Conservation (phyloP, 2,797 vertebrate genomes). For the Emydoidea blandingii region DNA sequence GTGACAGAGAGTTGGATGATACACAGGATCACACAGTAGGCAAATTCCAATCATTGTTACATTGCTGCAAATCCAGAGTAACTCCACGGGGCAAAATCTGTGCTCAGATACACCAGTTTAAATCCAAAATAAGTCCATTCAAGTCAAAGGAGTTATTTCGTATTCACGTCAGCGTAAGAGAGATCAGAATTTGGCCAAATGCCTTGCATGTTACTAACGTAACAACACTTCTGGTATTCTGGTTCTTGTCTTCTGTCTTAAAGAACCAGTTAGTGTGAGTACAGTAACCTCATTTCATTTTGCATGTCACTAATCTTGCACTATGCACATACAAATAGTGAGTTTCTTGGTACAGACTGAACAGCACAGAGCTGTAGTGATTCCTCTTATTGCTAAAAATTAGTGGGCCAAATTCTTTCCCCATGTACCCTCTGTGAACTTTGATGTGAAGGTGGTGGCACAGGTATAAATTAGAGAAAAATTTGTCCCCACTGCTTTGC, state of each 20-base stretch:
- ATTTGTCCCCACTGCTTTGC: neutral
- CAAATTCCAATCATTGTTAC: slow-evolving; percentile 23
- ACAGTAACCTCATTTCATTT: neutral
- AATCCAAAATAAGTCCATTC: neutral
- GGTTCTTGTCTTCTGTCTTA: neutral
- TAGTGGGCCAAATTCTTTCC: neutral
- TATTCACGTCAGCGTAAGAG: neutral
- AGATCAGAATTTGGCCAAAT: neutral
- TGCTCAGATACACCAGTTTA: neutral
- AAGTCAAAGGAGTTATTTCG: neutral
- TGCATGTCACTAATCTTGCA: neutral
- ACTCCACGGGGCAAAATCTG: neutral
- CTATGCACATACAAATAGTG: neutral
- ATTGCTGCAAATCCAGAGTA: neutral
- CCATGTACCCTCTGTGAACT: neutral
- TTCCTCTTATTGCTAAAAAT: neutral
- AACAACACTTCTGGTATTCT: neutral
- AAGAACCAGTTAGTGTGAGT: neutral
- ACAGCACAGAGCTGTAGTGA: neutral
- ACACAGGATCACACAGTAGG: neutral
- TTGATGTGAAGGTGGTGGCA: neutral
- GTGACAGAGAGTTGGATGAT: too few relatives aligned
- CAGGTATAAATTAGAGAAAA: neutral
- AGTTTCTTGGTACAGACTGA: neutral
- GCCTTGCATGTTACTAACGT: neutral